A percentile compares a stretch with the other conserved stretches of the same genome.
phyloP scores from a whole-genome alignment of 2,797 vertebrate genomes.

The Lateolabrax maculatus region DNA sequence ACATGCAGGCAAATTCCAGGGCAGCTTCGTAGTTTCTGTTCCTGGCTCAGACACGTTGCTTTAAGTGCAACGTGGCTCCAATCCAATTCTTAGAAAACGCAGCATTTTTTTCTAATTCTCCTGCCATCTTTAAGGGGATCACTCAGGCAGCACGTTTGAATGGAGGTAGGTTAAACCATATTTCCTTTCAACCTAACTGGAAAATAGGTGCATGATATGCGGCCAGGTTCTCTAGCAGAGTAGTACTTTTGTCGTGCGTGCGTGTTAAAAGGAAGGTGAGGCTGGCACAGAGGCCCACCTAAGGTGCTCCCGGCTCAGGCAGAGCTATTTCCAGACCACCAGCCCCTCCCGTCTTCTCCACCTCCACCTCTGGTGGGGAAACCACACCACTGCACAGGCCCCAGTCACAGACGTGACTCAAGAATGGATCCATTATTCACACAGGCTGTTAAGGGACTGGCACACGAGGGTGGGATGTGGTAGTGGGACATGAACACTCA shows the following conservation, averaged over 20 bases:
- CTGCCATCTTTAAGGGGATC: conserved; percentile 52
- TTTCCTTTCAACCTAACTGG: conserved; percentile 37
- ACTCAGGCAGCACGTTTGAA: conserved; percentile 32
- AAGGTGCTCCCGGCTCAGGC: conserved; percentile 68
- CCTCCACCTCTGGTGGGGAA: conserved; percentile 75
- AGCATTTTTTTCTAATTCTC: conserved; percentile 23
- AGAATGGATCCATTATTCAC: conserved; percentile 88
- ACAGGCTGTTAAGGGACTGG: conserved; percentile 69
- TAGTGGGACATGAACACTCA: conserved; percentile 49
- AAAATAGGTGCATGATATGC: conserved; percentile 43
- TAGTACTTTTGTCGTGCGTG: conserved; percentile 47
- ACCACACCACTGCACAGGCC: conserved; percentile 71
- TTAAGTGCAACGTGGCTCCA: conserved; percentile 50
- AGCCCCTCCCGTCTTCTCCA: conserved; percentile 67
- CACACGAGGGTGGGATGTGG: conserved; percentile 61
- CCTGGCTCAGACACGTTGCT: conserved; percentile 38
- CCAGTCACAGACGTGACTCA: conserved; percentile 76
- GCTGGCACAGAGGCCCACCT: conserved; percentile 73
- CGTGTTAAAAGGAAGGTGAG: conserved; percentile 60
- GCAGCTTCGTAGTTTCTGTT: conserved; percentile 67
- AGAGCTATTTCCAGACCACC: conserved; percentile 78
- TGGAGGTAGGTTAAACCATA: conserved; percentile 29
- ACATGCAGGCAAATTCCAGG: conserved; percentile 74
- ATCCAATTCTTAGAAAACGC: conserved; percentile 74
- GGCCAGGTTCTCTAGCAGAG: conserved; percentile 37